A percentile compares a stretch with the other conserved stretches of the same genome.
phyloP scores from a whole-genome alignment of 2,113 vertebrate species.

The Odontophorus gujanensis region DNA sequence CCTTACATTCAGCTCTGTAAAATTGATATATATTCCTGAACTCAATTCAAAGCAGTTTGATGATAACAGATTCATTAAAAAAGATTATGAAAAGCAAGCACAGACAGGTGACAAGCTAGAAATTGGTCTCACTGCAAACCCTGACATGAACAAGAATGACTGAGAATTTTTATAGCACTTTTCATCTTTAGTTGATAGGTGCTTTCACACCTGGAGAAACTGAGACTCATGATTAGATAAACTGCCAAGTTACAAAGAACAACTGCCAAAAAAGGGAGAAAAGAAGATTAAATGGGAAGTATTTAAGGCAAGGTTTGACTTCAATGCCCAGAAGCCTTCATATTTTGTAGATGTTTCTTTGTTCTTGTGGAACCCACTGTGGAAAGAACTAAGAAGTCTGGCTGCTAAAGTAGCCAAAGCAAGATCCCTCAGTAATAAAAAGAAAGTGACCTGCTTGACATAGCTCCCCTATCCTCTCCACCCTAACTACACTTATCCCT shows the following conservation, averaged over 20 bases:
- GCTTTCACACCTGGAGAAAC: constrained; percentile 47
- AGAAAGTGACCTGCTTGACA: background rate
- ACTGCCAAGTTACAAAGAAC: background rate
- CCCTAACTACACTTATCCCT: background rate
- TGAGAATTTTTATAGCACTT: constrained; percentile 37
- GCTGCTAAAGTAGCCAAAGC: background rate
- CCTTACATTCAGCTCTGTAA: background rate
- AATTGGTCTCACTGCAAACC: constrained; percentile 10
- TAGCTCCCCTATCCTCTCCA: background rate
- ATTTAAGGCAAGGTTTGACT: background rate
- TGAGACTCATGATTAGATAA: constrained; percentile 7
- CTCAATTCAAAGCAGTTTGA: background rate
- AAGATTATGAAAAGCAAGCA: constrained; percentile 32
- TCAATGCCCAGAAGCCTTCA: background rate
- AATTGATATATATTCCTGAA: background rate
- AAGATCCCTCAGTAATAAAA: background rate
- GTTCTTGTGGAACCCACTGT: background rate
- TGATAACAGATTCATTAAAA: constrained; percentile 14
- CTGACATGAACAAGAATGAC: constrained; percentile 29
- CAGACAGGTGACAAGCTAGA: constrained; percentile 4
- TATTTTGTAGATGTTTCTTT: background rate
- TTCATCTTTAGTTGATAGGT: constrained; percentile 10
- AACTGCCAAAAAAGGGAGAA: background rate
- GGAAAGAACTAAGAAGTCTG: background rate
- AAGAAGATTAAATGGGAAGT: background rate